Base-by-base conservation (phyloP, 2,113 vertebrate species). In the Coracopsis vasa region DNA sequence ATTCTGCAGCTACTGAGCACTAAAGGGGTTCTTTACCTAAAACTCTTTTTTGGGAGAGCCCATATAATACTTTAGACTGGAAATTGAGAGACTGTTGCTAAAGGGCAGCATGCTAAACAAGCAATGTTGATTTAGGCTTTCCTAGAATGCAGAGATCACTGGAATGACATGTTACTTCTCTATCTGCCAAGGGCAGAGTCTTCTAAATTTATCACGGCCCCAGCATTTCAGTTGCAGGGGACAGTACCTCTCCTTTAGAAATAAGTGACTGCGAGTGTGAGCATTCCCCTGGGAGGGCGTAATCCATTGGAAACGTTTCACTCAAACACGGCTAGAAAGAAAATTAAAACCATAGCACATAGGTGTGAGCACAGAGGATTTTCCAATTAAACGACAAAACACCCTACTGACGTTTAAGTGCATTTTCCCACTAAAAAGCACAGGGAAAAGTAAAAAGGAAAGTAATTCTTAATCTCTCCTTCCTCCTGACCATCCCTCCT, bases 141-240 rank as follows among this genome's bases (percentile, higher is more conserved):
- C 96, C 96, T 97, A 97, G 95, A 97, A 94, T 39, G 83, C 94
- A 96, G 31, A 87, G 92, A 95, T 91, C 80, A 65, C 48, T 27
- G 81, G 83, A 91, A 91, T 82, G 73, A 87, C 87, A 90, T 72
- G 51, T 73, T 96, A 92, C 93, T 95, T 85, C 86, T 86, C 47
- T 39, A 77, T 73, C 83, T 96, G 97, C 94, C 96, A 97, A 95
- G 86, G 85, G 80, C 61, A 94, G 37, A 72, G 58, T 44, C 75
- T 92, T 92, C 95, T 95, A 96, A 94, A 95, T 85, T 90, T 93
- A 96, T 47, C 70, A 28, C 91, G 78, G 83, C 33, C 71, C 60
- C 69, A 64, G 65, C 44, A 48, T 65, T 92, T 85, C 65, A 50
- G 70, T 9, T 27, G 61, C 3, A 6, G 64, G 15, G 60, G 33